Evolutionary conservation across 2,113 vertebrate genomes (phyloP), one percentile per base, ranked within the genome.

Genomic region (Corythornis cristatus): DNA sequence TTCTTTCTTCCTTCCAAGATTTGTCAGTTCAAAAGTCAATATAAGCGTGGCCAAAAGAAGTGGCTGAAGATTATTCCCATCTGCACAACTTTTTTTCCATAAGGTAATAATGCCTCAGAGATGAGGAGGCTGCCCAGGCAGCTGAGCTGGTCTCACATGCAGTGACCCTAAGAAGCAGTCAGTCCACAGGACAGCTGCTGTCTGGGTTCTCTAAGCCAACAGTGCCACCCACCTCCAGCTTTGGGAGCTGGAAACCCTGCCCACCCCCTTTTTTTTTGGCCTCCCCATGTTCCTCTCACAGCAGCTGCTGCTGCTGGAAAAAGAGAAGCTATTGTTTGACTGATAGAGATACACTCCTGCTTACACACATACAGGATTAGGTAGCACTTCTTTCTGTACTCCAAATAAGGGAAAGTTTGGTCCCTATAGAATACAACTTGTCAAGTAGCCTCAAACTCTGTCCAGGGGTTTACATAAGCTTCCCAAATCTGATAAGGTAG

Each of bases 281-380:
- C 42, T 79, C 45, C 50, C 20, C 53, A 68, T 54, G 62, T 78
- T 58, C 62, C 68, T 88, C 84, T 73, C 54, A 22, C 23, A 82
- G 62, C 81, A 95, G 81, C 81, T 84, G 84, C 26, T 67, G 88
- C 64, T 70, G 15, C 33, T 83, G 53, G 26, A 68, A 43, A 48
- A 85, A 79, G 11, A 89, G 46, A 88, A 81, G 66, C 73, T 82
- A 66, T 72, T 88, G 87, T 93, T 33, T 68, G 33, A 76, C 45
- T 57, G 71, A 81, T 4, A 86, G 68, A 82, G 48, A 73, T 35
- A 84, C n/a, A 14, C 60, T 42, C 33, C 51, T 5, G 3, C 42
- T 73, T 8, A 73, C n/a, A 85, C 29, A 87, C 12, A 53, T 0
- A 28, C 0, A 79, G 45, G 48, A 83, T 51, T 56, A 58, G 19